A percentile compares a stretch with the other conserved stretches of the same genome.
Conservation (phyloP, 2,888 invertebrate genomes). For the Colletes collaris region DNA sequence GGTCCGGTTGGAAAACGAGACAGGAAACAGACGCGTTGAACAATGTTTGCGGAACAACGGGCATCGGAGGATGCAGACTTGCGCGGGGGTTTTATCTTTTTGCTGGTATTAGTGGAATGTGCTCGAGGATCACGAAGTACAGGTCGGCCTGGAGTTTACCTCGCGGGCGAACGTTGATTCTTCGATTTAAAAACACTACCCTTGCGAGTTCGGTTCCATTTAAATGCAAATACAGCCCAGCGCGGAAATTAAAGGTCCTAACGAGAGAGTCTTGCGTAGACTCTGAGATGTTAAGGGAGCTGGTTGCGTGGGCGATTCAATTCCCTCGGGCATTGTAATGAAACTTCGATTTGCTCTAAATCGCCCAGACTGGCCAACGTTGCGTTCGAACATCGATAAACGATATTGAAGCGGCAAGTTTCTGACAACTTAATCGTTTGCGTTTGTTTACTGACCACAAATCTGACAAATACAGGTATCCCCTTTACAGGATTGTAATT, state of each 20-base stretch:
- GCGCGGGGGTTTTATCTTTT: not conserved
- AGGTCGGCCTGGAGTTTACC: not conserved
- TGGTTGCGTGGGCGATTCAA: constrained; percentile 20
- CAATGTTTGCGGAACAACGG: too few relatives aligned
- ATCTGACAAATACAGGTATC: too few relatives aligned
- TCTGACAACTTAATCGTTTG: not conserved
- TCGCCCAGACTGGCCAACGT: constrained; percentile 23
- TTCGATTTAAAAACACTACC: constrained; percentile 58
- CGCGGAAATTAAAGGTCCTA: constrained; percentile 53
- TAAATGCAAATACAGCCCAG: constrained; percentile 63
- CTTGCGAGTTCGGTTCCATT: constrained; percentile 31
- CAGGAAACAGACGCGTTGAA: too few relatives aligned
- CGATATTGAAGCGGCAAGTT: not conserved
- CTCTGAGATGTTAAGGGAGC: constrained; percentile 19
- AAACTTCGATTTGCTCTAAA: not conserved
- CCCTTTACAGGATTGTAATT: too few relatives aligned
- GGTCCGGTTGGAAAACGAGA: too few relatives aligned
- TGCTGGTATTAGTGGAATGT: not conserved
- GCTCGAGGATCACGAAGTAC: not conserved
- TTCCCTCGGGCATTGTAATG: constrained; percentile 24
- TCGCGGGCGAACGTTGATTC: constrained; percentile 25
- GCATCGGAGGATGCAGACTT: too few relatives aligned
- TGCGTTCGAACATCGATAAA: not conserved
- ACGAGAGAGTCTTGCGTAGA: constrained; percentile 25
- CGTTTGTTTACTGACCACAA: too few relatives aligned